These are phyloP conservation scores for Harlomillsia oculata DNA, from an alignment of 1,140 invertebrate genomes.

Conservation along the genomic window DNA sequence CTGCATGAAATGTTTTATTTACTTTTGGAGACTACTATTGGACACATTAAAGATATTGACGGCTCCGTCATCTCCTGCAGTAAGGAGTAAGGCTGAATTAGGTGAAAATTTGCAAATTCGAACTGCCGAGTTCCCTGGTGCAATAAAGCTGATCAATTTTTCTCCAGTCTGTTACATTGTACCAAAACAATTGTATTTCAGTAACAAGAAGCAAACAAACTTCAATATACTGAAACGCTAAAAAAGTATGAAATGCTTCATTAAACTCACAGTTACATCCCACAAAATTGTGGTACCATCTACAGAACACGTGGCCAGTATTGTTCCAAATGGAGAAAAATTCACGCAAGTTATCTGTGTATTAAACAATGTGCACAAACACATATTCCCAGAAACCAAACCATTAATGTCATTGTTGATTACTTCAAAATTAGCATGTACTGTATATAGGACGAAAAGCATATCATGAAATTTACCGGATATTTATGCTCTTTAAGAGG, in stretches of 20 bases:
- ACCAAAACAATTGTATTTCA: too few relatives aligned
- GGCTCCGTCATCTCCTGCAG: slow-evolving; percentile 63
- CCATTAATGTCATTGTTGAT: too few relatives aligned
- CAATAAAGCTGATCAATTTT: slow-evolving; percentile 52
- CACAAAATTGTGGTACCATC: slow-evolving; percentile 63
- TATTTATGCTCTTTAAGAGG: slow-evolving; percentile 56
- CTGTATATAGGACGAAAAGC: too few relatives aligned
- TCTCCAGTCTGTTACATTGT: slow-evolving; percentile 45
- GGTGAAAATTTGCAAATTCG: slow-evolving; percentile 56
- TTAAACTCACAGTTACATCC: slow-evolving; percentile 47
- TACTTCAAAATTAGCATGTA: too few relatives aligned
- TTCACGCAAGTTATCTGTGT: slow-evolving; percentile 45
- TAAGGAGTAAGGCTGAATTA: slow-evolving; percentile 54
- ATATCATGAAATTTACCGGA: slow-evolving; percentile 38
- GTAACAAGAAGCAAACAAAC: too few relatives aligned
- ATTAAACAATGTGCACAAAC: too few relatives aligned
- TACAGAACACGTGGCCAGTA: slow-evolving; percentile 59
- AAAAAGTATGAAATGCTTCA: neutral
- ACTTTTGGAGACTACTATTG: slow-evolving; percentile 52
- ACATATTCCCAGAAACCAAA: too few relatives aligned
- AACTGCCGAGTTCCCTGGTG: slow-evolving; percentile 55
- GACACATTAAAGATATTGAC: slow-evolving; percentile 63
- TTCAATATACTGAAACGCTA: too few relatives aligned
- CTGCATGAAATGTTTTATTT: neutral
- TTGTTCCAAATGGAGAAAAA: slow-evolving; percentile 60